Percentiles rank a stretch among this genome's conserved stretches.
These are phyloP conservation scores for Scophthalmus maximus DNA, from an alignment of 2,113 vertebrate genomes.

Conservation along the genomic window DNA sequence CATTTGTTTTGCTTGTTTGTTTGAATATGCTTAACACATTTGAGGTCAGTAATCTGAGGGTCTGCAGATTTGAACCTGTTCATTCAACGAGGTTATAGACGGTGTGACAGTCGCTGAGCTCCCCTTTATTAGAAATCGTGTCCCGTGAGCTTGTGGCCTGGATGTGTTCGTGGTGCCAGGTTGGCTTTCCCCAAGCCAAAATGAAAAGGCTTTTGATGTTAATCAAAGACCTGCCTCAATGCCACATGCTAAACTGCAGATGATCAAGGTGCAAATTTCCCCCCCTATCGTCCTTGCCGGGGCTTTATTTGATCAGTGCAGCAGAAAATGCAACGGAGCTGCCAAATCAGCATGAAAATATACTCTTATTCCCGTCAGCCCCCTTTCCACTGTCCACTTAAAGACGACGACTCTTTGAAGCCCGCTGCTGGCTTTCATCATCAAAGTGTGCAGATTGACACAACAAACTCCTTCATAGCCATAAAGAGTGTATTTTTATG, in stretches of 20 bases:
- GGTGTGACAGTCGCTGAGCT: background rate
- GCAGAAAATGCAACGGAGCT: conserved; percentile 66
- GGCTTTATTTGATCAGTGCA: conserved; percentile 72
- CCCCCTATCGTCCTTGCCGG: conserved; percentile 46
- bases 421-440: conserved; percentile 73
- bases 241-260: conserved; percentile 62
- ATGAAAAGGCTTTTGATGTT: conserved; percentile 76
- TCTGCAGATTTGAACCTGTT: background rate
- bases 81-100: background rate
- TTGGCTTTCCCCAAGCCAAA: conserved; percentile 53
- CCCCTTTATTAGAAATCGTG: conserved; percentile 18
- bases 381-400: conserved; percentile 44
- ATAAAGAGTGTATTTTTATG: conserved; percentile 65
- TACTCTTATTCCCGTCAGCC: conserved; percentile 46
- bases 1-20: conserved; percentile 11
- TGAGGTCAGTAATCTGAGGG: background rate
- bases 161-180: conserved; percentile 34
- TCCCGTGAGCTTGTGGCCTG: conserved; percentile 11
- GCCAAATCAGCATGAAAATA: conserved; percentile 82
- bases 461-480: conserved; percentile 41
- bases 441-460: conserved; percentile 79
- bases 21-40: background rate
- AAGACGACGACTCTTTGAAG: conserved; percentile 76
- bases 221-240: conserved; percentile 69
- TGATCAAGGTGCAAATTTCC: conserved; percentile 77